A percentile compares a stretch with the other conserved stretches of the same genome.
Evolutionary conservation across 2,888 invertebrate genomes (phyloP).

Genomic region (Scaeva pyrastri): DNA sequence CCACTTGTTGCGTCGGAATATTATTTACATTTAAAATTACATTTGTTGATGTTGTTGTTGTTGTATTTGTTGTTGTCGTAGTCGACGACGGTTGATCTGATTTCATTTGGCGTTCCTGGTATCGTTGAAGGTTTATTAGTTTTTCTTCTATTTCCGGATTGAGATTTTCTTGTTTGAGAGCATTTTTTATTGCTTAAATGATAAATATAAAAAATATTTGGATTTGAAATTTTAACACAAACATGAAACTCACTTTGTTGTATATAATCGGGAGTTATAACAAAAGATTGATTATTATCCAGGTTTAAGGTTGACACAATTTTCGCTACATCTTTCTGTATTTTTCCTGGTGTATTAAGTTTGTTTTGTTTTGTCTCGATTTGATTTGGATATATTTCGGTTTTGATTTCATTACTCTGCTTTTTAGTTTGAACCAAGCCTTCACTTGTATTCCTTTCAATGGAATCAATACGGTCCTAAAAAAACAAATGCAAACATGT

Average conservation of each 20-base stretch:
- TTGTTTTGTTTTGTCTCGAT: conserved; percentile 50
- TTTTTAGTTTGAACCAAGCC: conserved; percentile 32
- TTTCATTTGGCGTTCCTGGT: conserved; percentile 92
- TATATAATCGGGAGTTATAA: conserved; percentile 95
- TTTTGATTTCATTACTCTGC: conserved; percentile 53
- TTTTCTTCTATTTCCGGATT: conserved; percentile 97
- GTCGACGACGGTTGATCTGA: conserved; percentile 26
- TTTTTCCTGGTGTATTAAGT: conserved; percentile 48
- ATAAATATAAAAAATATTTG: conserved; percentile 38
- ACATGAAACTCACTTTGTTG: conserved; percentile 95
- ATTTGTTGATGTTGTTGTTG: conserved; percentile 78
- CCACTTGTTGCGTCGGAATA: conserved; percentile 32
- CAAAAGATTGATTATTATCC: conserved; percentile 86
- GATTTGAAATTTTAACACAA: too few relatives aligned
- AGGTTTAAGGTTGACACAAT: conserved; percentile 49
- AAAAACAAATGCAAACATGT: background rate
- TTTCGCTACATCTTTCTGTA: conserved; percentile 55
- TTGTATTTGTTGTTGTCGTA: conserved; percentile 43
- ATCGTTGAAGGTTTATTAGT: conserved; percentile 92
- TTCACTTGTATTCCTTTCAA: conserved; percentile 61
- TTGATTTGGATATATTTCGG: conserved; percentile 46
- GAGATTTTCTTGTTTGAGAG: conserved; percentile 95
- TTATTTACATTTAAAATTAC: conserved; percentile 79
- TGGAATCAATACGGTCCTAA: conserved; percentile 57
- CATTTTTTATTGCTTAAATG: conserved; percentile 93